Conservation (phyloP, 2,888 invertebrate genomes). For the Cerceris rybyensis region DNA sequence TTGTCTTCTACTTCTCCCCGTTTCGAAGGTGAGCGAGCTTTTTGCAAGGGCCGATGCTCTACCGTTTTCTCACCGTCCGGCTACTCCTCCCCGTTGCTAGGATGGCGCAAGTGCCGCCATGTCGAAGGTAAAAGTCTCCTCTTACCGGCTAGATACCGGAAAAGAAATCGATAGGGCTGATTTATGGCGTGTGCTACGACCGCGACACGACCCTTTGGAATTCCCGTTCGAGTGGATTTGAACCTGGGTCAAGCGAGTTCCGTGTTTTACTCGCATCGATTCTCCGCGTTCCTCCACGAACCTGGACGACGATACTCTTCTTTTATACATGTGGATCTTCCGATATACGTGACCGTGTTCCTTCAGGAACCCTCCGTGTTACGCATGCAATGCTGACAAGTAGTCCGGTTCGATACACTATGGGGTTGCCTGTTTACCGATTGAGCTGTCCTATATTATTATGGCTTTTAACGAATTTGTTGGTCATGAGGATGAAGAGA, state of each 20-base stretch:
- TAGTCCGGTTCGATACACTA: too few species aligned
- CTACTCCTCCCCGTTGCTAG: background rate
- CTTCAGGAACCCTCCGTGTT: background rate
- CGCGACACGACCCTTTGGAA: slow-evolving; percentile 57
- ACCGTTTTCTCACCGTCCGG: background rate
- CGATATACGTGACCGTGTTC: background rate
- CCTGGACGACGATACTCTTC: slow-evolving; percentile 15
- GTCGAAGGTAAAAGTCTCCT: slow-evolving; percentile 36
- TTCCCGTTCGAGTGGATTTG: slow-evolving; percentile 61
- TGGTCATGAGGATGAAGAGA: too few species aligned
- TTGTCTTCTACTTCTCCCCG: background rate
- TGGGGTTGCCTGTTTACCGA: too few species aligned
- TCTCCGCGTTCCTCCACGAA: slow-evolving; percentile 2
- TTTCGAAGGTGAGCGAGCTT: background rate
- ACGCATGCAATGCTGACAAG: too few species aligned
- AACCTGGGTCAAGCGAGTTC: slow-evolving; percentile 67
- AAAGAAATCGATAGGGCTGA: slow-evolving; percentile 47
- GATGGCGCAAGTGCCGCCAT: slow-evolving; percentile 28
- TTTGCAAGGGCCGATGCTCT: background rate
- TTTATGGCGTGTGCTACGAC: slow-evolving; percentile 36
- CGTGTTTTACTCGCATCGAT: slow-evolving; percentile 60
- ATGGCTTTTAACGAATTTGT: too few species aligned
- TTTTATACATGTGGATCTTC: background rate
- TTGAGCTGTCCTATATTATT: too few species aligned
- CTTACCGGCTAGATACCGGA: slow-evolving; percentile 34